Base-by-base conservation (phyloP, 2,888 invertebrate species). In the Amblyteles armatorius region DNA sequence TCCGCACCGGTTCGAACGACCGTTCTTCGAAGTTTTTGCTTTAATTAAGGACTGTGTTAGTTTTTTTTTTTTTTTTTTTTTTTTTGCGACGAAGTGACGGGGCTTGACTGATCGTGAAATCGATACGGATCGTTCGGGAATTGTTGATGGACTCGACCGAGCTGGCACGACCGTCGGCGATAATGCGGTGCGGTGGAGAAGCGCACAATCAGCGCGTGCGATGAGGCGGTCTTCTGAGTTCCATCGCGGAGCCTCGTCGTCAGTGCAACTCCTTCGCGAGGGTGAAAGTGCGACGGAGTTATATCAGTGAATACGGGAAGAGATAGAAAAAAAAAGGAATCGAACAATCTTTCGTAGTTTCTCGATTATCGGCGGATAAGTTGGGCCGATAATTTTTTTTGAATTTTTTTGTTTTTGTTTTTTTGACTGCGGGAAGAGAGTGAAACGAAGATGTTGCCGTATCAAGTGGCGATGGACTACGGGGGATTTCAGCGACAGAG, bases 391-490 rank as follows among this genome's bases (percentile, higher is more conserved):
- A 40, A 40, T 0, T 3, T 44, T 13, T 44, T 44, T 73, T 60
- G 5, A 22, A 16, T 40, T 11, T 40, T 36, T 11, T 1, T 44
- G 1, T 44, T 44, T 3, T 3, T 44, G 16, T 16, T 29, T 2
- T 44, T 44, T 6, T 22, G 7, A 16, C 50, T 22, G 60, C 44
- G 68, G n/a, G 36, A 40, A 74, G 26, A 29, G 26, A 65, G 60
- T 73, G 36, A 57, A 67, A 50, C 57, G 72, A 87, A 88, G 90
- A 97, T 97, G 97, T 95, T 97, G 95, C 97, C 97, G 92, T 97
- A 97, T 94, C 97, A 97, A 95, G 97, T 98, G 93, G 97, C 98
- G 93, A 98, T 98, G 98, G 95, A 95, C 94, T 95, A 95, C 92
- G 95, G 94, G 90, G 93, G 94, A 86, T 94, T 95, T 92, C 95